Evolutionary conservation across 2,797 vertebrate species (phyloP).

Genomic region (Ataeniobius toweri): DNA sequence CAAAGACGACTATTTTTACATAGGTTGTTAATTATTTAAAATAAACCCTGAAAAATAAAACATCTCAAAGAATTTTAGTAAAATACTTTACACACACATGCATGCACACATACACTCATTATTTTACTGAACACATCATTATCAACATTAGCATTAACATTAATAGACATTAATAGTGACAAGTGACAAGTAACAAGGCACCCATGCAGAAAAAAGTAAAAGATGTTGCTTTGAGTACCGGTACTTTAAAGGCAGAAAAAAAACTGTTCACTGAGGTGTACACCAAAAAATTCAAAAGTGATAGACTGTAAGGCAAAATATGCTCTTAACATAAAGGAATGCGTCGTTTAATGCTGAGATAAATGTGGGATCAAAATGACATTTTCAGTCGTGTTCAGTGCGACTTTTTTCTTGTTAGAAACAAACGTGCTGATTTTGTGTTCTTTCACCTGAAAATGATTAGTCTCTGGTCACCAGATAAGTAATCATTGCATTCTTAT

Average conservation of each 20-base stretch:
- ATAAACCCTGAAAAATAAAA: too few relatives aligned
- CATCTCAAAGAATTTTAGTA: too few relatives aligned
- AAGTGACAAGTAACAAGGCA: neutral
- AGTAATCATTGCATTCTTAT: neutral
- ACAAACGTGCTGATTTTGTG: too few relatives aligned
- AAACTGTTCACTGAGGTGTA: neutral
- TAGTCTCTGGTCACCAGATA: neutral
- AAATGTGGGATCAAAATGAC: too few relatives aligned
- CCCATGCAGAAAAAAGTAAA: neutral
- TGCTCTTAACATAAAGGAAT: neutral
- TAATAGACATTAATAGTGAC: neutral
- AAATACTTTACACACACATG: neutral
- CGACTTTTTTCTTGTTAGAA: too few relatives aligned
- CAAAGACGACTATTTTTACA: too few relatives aligned
- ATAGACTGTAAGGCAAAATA: neutral
- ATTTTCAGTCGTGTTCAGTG: too few relatives aligned
- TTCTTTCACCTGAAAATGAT: neutral
- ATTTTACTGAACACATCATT: neutral
- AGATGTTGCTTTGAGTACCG: neutral
- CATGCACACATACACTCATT: neutral
- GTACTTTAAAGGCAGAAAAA: neutral
- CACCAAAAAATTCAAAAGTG: neutral
- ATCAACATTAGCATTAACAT: neutral
- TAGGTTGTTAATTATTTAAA: too few relatives aligned
- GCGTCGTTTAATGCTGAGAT: too few relatives aligned